Percentiles rank a stretch among this genome's conserved stretches.
These are phyloP conservation scores for Sebastes diaconus DNA, from an alignment of 2,797 vertebrate species.

Conservation along the genomic window DNA sequence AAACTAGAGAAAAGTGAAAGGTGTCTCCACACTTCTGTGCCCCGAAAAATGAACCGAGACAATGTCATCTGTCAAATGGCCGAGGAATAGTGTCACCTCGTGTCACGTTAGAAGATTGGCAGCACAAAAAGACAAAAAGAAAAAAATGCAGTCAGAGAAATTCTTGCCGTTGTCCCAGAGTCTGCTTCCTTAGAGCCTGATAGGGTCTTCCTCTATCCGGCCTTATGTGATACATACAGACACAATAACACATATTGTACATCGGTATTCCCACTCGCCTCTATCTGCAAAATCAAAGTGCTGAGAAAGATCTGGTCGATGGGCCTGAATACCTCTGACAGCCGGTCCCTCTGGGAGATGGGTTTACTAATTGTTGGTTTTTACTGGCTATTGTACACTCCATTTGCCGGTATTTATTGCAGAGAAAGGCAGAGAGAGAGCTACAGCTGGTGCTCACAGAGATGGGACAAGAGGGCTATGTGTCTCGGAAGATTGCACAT, in stretches of 20 bases:
- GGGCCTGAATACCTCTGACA: constrained; percentile 56
- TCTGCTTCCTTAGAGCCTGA: neutral
- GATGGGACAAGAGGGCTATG: constrained; percentile 25
- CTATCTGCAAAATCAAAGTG: constrained; percentile 23
- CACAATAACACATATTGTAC: neutral
- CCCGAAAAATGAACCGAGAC: constrained; percentile 1
- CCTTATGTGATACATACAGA: neutral
- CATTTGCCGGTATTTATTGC: constrained; percentile 69
- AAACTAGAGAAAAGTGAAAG: neutral
- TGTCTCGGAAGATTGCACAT: constrained; percentile 60
- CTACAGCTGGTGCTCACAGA: constrained; percentile 44
- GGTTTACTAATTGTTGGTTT: constrained; percentile 75
- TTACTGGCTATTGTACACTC: constrained; percentile 69
- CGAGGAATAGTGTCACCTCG: neutral
- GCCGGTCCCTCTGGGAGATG: constrained; percentile 49
- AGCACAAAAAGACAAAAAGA: neutral
- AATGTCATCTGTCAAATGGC: neutral
- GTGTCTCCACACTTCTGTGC: neutral
- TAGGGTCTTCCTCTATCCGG: neutral
- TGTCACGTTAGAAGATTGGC: neutral
- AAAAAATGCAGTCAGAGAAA: neutral
- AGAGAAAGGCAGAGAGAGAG: constrained; percentile 20
- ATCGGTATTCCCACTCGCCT: neutral
- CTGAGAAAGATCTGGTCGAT: constrained; percentile 43
- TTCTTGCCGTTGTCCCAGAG: neutral